phyloP scores from a whole-genome alignment of 2,888 invertebrate species.

The Chelonus formosanus region DNA sequence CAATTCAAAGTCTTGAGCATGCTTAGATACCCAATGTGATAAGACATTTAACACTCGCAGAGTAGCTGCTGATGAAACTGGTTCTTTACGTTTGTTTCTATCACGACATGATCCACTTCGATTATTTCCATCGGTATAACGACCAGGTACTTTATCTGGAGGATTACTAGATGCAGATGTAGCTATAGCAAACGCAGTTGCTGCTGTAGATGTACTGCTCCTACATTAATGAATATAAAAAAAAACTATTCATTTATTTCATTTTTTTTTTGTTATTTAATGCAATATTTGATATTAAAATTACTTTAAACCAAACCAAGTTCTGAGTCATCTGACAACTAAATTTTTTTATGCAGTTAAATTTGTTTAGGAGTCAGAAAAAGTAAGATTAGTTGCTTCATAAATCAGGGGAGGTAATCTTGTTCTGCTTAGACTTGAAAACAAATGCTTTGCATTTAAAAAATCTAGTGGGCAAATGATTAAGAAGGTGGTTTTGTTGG shows the following conservation, averaged over 20 bases:
- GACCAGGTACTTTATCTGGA: slow-evolving; percentile 70
- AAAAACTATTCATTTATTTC: neutral
- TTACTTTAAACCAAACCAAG: too few species aligned
- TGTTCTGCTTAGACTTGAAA: too few species aligned
- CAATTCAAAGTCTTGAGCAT: slow-evolving; percentile 86
- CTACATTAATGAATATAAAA: slow-evolving; percentile 60
- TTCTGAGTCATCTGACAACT: too few species aligned
- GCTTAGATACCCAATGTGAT: slow-evolving; percentile 92
- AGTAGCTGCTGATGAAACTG: slow-evolving; percentile 90
- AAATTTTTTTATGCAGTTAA: too few species aligned
- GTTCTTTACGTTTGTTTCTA: slow-evolving; percentile 72
- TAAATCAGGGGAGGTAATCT: too few species aligned
- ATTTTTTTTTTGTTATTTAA: neutral
- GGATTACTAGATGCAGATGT: slow-evolving; percentile 89
- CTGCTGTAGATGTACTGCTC: slow-evolving; percentile 87
- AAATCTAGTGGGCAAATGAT: too few species aligned
- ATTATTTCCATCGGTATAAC: slow-evolving; percentile 46
- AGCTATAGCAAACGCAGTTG: slow-evolving; percentile 90
- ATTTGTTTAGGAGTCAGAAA: too few species aligned
- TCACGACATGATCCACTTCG: slow-evolving; percentile 61
- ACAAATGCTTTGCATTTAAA: too few species aligned
- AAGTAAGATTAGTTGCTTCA: too few species aligned
- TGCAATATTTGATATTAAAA: neutral
- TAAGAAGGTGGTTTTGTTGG: too few species aligned
- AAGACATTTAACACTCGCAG: slow-evolving; percentile 91